Conservation (phyloP, 2,113 vertebrate species). For the Epinephelus cyanopodus region DNA sequence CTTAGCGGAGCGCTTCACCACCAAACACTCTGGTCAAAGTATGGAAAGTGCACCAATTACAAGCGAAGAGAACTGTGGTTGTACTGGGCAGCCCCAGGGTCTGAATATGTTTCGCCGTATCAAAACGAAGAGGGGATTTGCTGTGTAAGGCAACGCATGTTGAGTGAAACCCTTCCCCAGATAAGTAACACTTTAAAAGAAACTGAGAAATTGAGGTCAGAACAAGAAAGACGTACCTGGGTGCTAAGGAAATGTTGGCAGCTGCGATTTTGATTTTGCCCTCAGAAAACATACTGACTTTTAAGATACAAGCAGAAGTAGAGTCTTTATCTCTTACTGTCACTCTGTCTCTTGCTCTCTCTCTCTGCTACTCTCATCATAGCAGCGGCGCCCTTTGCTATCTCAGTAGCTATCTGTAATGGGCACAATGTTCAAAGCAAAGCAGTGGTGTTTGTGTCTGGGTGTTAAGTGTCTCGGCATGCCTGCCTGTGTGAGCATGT, state of each 20-base stretch:
- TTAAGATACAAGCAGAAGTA: conserved; percentile 41
- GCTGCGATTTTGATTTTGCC: conserved; percentile 52
- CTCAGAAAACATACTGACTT: conserved; percentile 56
- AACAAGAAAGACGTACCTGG: conserved; percentile 41
- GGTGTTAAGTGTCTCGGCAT: conserved; percentile 62
- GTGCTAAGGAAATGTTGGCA: conserved; percentile 41
- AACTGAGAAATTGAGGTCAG: conserved; percentile 57
- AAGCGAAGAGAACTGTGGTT: conserved; percentile 41
- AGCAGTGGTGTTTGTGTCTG: conserved; percentile 54
- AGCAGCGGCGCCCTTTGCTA: conserved; percentile 59
- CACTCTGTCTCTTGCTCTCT: conserved; percentile 46
- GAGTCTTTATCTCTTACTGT: conserved; percentile 65
- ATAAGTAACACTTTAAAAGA: conserved; percentile 54
- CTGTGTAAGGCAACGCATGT: conserved; percentile 33
- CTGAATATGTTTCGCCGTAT: conserved; percentile 59
- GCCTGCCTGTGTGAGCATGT: conserved; percentile 22
- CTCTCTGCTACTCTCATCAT: conserved; percentile 60
- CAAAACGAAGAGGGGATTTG: conserved; percentile 43
- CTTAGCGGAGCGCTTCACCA: conserved; percentile 40
- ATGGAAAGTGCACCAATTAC: conserved; percentile 47
- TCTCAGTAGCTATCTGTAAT: conserved; percentile 67
- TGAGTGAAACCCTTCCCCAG: conserved; percentile 31
- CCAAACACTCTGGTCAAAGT: conserved; percentile 35
- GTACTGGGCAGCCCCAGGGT: conserved; percentile 46
- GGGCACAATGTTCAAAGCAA: conserved; percentile 67